Evolutionary conservation across 2,113 vertebrate genomes (phyloP).

Genomic region (Poeciliopsis occidentalis): DNA sequence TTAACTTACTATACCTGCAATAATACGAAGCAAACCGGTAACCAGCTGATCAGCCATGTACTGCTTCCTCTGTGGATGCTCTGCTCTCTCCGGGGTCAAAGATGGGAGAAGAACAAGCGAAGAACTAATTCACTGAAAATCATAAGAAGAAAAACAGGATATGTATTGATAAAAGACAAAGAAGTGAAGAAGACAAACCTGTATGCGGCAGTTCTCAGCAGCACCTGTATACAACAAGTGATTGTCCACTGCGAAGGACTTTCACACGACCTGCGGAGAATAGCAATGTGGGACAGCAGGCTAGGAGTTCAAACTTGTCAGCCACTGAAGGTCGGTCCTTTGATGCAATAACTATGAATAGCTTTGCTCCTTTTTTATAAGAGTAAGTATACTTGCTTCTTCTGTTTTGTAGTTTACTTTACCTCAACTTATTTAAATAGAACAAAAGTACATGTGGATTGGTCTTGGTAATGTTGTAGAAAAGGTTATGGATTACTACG

Average conservation of each 20-base stretch:
- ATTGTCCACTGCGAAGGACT: neutral
- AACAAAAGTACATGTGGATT: neutral
- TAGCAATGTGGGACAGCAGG: slow-evolving; percentile 39
- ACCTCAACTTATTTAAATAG: neutral
- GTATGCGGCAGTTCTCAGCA: neutral
- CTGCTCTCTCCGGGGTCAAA: slow-evolving; percentile 12
- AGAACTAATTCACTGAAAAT: slow-evolving; percentile 14
- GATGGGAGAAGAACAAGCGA: neutral
- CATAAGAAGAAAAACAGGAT: slow-evolving; percentile 6
- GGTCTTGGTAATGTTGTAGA: neutral
- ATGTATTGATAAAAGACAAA: neutral
- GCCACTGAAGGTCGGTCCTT: slow-evolving; percentile 50
- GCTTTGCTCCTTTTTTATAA: neutral
- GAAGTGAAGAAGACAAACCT: slow-evolving; percentile 1
- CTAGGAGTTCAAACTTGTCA: neutral
- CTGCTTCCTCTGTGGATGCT: slow-evolving; percentile 33
- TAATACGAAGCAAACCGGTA: slow-evolving; percentile 66
- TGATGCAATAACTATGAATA: neutral
- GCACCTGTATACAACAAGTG: neutral
- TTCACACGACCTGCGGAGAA: slow-evolving; percentile 37
- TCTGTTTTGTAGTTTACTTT: neutral
- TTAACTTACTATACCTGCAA: slow-evolving; percentile 66
- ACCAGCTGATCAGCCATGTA: slow-evolving; percentile 72
- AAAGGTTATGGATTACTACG: neutral
- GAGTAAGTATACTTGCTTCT: neutral